phyloP scores from a whole-genome alignment of 2,888 invertebrate genomes.

The Mimumesa dahlbomi region DNA sequence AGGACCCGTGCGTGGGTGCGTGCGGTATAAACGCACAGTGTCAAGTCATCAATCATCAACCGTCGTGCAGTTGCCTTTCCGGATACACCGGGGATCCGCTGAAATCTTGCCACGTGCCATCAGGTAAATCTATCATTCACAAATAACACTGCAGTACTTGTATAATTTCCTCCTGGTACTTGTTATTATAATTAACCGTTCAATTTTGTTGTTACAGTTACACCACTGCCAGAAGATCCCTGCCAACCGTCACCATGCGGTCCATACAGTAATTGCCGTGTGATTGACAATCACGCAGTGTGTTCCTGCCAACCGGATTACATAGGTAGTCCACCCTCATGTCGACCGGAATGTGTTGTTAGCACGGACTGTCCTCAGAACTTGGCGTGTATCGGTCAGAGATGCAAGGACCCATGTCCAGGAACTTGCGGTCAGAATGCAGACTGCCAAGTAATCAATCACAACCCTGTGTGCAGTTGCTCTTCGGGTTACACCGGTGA shows the following conservation, averaged over 20 bases:
- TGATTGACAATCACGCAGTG: slow-evolving; percentile 87
- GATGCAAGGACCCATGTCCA: slow-evolving; percentile 90
- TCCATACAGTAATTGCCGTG: slow-evolving; percentile 89
- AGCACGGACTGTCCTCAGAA: slow-evolving; percentile 92
- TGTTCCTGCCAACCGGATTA: slow-evolving; percentile 91
- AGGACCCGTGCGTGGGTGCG: slow-evolving; percentile 90
- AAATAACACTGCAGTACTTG: too few species aligned
- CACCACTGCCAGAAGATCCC: slow-evolving; percentile 79
- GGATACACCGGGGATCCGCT: slow-evolving; percentile 91
- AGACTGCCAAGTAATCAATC: slow-evolving; percentile 91
- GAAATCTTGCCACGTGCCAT: slow-evolving; percentile 85
- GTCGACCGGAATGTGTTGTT: slow-evolving; percentile 90
- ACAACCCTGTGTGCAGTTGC: slow-evolving; percentile 93
- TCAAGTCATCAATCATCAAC: slow-evolving; percentile 90
- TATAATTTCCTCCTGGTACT: neutral
- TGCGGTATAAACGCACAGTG: slow-evolving; percentile 93
- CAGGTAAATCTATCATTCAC: slow-evolving; percentile 68
- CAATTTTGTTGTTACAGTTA: slow-evolving; percentile 37
- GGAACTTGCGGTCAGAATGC: slow-evolving; percentile 92
- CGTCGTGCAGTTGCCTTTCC: slow-evolving; percentile 87
- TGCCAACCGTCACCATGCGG: slow-evolving; percentile 89
- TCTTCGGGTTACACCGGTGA: slow-evolving; percentile 88
- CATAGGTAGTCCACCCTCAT: slow-evolving; percentile 89
- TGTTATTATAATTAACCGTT: neutral
- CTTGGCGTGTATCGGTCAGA: slow-evolving; percentile 89